Evolutionary conservation across 2,888 invertebrate genomes (phyloP), one percentile per base, ranked within the genome.

Genomic region (Nymphalis urticae): DNA sequence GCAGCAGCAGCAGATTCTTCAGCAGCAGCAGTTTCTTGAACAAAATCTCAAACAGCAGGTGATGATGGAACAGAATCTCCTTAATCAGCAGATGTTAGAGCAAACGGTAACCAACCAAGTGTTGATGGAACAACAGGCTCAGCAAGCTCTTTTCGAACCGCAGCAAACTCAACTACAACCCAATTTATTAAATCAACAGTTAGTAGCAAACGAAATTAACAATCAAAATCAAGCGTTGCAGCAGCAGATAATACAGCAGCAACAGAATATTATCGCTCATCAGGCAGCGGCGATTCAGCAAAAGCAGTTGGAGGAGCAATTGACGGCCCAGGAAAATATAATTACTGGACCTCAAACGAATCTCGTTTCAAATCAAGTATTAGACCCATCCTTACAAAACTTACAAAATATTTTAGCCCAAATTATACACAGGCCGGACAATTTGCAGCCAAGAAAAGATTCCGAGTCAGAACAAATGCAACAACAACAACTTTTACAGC

Each of bases 301-400:
- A 77, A 93, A 88, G 76, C 93, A 89, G 76, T 77, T 86, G 13
- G 90, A 90, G 79, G 89, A 89, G 64, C 90, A 89, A 73, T 71
- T 88, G 6, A 85, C 87, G 65, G 81, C 82, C 1, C 87, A 90
- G 72, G 92, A 92, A 5, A 89, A 83, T 67, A 85, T 86, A 9
- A 85, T 86, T 16, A 73, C 82, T 54, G 83, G 84, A 3, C 89
- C 88, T 1, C 89, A 88, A 66, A 75, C 79, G 80, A 89, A 89
- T 82, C 85, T 88, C 77, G 86, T 83, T 54, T 79, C 86, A 2
- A 85, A 86, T 51, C 92, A 92, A 74, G 88, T 89, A 62, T 84
- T 93, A 64, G 92, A 93, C 71, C 94, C 94, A 9, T 91, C 93
- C 0, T 80, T 94, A 60, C 94, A 94, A 75, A 93, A 92, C 74